These are phyloP conservation scores for Psammodynastes pulverulentus DNA, from an alignment of 2,113 vertebrate genomes.

Conservation along the genomic window DNA sequence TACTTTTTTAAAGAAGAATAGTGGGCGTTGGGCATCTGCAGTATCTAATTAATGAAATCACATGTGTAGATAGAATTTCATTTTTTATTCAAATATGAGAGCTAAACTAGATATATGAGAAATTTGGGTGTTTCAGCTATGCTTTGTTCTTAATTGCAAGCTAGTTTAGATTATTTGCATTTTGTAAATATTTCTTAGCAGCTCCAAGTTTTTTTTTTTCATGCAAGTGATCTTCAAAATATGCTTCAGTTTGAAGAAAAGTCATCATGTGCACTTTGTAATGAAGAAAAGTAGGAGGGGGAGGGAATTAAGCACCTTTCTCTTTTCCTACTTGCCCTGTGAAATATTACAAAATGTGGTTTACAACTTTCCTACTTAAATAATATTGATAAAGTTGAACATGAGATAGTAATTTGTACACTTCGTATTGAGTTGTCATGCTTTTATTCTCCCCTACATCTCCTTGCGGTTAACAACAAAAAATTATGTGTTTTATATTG, in stretches of 20 bases:
- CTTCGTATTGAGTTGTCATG: not conserved
- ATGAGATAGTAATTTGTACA: not conserved
- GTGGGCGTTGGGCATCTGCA: not conserved
- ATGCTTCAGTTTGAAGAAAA: not conserved
- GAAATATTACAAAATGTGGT: not conserved
- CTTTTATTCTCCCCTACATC: not conserved
- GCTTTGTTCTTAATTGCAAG: not conserved
- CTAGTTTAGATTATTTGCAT: not conserved
- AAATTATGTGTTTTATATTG: not conserved
- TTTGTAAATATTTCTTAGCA: not conserved
- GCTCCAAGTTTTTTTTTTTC: not conserved
- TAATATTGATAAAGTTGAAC: not conserved
- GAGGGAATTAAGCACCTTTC: not conserved
- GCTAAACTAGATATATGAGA: not conserved
- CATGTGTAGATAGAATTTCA: not conserved
- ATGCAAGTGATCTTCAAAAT: not conserved
- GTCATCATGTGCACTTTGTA: not conserved
- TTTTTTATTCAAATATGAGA: not conserved
- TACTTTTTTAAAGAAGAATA: not conserved
- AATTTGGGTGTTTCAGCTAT: not conserved
- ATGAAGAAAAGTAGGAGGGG: not conserved
- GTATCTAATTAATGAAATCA: not conserved
- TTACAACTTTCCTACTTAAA: not conserved
- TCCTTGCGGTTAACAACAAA: not conserved
- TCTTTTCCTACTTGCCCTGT: not conserved